Base-by-base conservation (phyloP, 2,113 vertebrate genomes). In the Lontra canadensis region DNA sequence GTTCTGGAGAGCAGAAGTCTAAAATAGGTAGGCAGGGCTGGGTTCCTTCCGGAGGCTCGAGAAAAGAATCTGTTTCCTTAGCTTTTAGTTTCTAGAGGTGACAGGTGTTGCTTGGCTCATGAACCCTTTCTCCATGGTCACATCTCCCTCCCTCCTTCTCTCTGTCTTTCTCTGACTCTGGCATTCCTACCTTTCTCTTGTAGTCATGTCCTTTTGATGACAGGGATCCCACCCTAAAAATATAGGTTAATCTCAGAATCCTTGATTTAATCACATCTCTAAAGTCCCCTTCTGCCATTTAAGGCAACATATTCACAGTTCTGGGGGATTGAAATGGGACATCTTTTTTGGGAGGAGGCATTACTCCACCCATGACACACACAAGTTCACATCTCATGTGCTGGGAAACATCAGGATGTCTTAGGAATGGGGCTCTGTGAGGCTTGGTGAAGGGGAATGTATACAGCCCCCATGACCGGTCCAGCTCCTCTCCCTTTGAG, bases 21-120 rank as follows among this genome's bases (percentile, higher is more conserved):
- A 20, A 71, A 18, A 14, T 0, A 26, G 14, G 20, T 1, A 10
- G 0, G 36, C n/a, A 11, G 26, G 1, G 10, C 49, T 20, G 11
- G 34, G n/a, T 2, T 67, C 23, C 29, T 52, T 11, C 78, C 10
- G 17, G 14, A 26, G 5, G 1, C 25, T 15, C 14, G 3, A 12
- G 89, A 49, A 20, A 63, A 39, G 5, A 10, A 4, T 3, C n/a
- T 20, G 14, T 5, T 29, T 49, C 15, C 26, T 57, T 29, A 13
- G 1, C 5, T 52, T 59, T 34, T 0, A 7, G 29, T 49, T 36
- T 47, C 71, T 10, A 20, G 61, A 79, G 17, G 31, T 39, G 47
- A 10, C 14, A 2, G 3, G 31, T 42, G 31, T 15, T 81, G 20
- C 73, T 81, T 25, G 47, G 61, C 14, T 63, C 18, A 4, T 2